Base-by-base conservation (phyloP, 2,888 invertebrate genomes). In the Zelleria hepariella region DNA sequence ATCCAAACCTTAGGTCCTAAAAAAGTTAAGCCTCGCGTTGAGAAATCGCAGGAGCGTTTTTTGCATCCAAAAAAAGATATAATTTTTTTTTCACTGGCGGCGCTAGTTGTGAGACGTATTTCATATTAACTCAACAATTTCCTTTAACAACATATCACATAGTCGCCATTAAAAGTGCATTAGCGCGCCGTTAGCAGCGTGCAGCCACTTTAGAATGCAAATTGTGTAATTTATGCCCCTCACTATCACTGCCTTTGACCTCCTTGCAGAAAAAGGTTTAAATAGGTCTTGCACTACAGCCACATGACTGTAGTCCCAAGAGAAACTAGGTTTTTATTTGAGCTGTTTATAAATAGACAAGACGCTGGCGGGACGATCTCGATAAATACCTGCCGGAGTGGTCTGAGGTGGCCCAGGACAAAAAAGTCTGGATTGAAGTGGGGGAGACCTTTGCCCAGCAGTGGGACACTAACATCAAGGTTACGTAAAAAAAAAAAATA, bases 171-270 rank as follows among this genome's bases (percentile, higher is more conserved):
- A 77, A 77, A 77, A 77, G 59, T 69, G 69, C 77, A 77, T 78
- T 77, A 78, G 73, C 21, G 49, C 49, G 58, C 51, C 52, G 53
- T 58, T 23, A 64, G 61, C 60, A 59, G 64, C 60, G 61, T 64
- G 63, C 66, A 69, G 74, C 66, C 69, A 74, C 69, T 72, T 68
- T 66, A 65, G 69, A 70, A 77, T 77, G 77, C 76, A 74, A 78
- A 78, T 78, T 76, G 72, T 65, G 66, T 71, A 72, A 74, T 66
- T 73, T 71, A 75, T 73, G 71, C 49, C 49, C 18, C 7, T n/a
- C 20, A 49, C 49, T 49, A 49, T 49, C 20, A 21, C 49, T 20
- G 49, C 49, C 10, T 49, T 49, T 49, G 49, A 49, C 20, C 49
- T 49, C 20, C 2, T 49, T 7, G 20, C 20, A 8, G 18, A 32